Evolutionary conservation across 2,888 invertebrate genomes (phyloP).

Genomic region (Oscheius sp.): DNA sequence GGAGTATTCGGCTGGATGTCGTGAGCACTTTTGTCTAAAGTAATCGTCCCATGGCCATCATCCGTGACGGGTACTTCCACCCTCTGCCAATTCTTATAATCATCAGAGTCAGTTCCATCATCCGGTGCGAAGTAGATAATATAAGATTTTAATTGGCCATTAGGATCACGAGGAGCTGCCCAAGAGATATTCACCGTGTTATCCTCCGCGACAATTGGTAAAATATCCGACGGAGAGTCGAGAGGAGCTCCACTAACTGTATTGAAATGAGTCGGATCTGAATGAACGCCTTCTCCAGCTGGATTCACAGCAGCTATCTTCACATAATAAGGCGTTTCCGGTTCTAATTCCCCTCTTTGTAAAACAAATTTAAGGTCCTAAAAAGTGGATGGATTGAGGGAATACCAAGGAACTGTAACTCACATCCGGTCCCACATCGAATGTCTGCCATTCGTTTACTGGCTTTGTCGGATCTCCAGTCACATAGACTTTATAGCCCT

Average conservation of each 20-base stretch:
- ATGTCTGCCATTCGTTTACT: conserved; percentile 65
- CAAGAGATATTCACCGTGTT: conserved; percentile 66
- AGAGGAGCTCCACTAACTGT: conserved; percentile 68
- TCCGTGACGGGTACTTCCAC: conserved; percentile 49
- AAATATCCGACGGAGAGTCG: conserved; percentile 64
- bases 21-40: conserved; percentile 59
- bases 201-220: conserved; percentile 60
- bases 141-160: conserved; percentile 61
- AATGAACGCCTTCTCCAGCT: conserved; percentile 63
- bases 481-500: conserved; percentile 67
- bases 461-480: conserved; percentile 67
- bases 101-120: conserved; percentile 54
- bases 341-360: conserved; percentile 65
- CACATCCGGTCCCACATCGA: conserved; percentile 40
- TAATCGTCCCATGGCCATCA: conserved; percentile 49
- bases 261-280: conserved; percentile 60
- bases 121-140: conserved; percentile 65
- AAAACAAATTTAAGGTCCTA: conserved; percentile 58
- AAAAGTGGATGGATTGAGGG: neutral
- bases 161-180: conserved; percentile 62
- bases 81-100: conserved; percentile 64
- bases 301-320: conserved; percentile 63
- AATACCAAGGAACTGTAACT: neutral
- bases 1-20: conserved; percentile 58
- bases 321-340: conserved; percentile 68